Base-by-base conservation (phyloP, 2,888 invertebrate genomes). In the Thereva unica region DNA sequence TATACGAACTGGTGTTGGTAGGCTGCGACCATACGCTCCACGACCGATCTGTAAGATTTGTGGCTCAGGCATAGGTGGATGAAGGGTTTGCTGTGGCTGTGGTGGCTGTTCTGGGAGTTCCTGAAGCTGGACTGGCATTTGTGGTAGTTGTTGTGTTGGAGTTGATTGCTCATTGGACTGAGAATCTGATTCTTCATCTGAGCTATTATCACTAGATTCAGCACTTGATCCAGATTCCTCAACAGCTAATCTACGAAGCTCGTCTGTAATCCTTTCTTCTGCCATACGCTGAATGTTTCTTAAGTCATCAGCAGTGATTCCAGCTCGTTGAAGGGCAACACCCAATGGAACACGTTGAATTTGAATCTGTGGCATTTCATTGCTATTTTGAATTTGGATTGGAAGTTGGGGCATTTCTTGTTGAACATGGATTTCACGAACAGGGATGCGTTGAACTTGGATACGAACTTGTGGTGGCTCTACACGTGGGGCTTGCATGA, bases 361-460 rank as follows among this genome's bases (percentile, higher is more conserved):
- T 73, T 80, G 76, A 40, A 63, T 52, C 63, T 70, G 70, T 55
- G 73, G 68, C 67, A 68, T 65, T 38, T 63, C 52, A 55, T 72
- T 74, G 12, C 42, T 80, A 57, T 81, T 74, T 69, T 81, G 79
- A 42, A 72, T 70, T 70, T 72, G 72, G 55, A 40, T 67, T 47
- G 78, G 76, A 38, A 79, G 76, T 64, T 78, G 73, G 67, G 76
- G 77, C 68, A 77, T 75, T 71, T 80, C 77, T 68, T 79, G 77
- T 71, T 77, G 74, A 77, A 82, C 71, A 78, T 77, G 74, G 77
- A 80, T 76, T 69, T 78, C 78, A 61, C 77, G 75, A 71, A 85
- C 80, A 42, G 84, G 84, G 70, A 85, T 75, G 70, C 83, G 81
- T 71, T 82, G 82, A 64, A 82, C 78, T 57, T 82, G 81, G 65